Evolutionary conservation across 2,113 vertebrate genomes (phyloP).

Genomic region (Myrmecobius fasciatus): DNA sequence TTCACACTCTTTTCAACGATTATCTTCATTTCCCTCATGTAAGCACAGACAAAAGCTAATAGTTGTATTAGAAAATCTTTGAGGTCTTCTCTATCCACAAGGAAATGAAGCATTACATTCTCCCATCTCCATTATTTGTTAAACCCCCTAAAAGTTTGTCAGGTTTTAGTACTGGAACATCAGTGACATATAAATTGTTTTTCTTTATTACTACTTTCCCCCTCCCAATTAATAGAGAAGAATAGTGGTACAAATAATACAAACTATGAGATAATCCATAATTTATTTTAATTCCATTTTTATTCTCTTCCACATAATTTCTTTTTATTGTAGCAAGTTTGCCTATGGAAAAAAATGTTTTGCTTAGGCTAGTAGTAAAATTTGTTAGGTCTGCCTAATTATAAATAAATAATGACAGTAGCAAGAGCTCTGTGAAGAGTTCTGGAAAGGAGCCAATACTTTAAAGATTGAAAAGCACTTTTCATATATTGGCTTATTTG

Average conservation of each 20-base stretch:
- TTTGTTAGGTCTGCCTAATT: neutral
- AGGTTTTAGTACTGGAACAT: neutral
- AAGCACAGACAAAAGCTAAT: neutral
- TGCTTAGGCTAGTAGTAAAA: neutral
- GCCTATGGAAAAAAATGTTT: neutral
- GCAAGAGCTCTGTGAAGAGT: neutral
- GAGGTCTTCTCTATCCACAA: neutral
- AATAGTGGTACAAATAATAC: neutral
- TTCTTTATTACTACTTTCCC: neutral
- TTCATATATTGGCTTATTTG: neutral
- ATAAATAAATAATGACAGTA: neutral
- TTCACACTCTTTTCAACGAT: neutral
- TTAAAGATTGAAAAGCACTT: neutral
- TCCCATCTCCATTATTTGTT: neutral
- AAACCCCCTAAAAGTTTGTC: neutral
- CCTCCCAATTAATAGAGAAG: neutral
- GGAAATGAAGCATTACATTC: neutral
- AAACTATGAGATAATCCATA: neutral
- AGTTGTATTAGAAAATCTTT: neutral
- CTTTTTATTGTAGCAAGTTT: neutral
- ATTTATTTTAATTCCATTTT: neutral
- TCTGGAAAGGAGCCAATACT: neutral
- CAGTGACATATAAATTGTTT: neutral
- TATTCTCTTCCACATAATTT: neutral
- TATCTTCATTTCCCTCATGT: neutral